Percentiles rank a stretch among this genome's conserved stretches.
Evolutionary conservation across 2,888 invertebrate species (phyloP).

Genomic region (Horisme vitalbata): DNA sequence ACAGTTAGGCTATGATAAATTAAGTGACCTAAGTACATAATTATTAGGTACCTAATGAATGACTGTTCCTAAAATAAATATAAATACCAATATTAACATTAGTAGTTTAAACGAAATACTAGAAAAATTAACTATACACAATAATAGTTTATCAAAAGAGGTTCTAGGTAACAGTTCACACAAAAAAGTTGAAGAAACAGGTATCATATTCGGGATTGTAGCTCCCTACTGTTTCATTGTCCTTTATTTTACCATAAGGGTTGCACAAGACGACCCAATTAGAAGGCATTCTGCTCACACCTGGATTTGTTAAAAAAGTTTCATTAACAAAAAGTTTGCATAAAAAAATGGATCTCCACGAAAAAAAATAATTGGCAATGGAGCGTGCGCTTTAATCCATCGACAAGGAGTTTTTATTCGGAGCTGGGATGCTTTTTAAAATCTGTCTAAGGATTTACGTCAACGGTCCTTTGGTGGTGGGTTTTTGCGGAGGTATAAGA

Average conservation of each 20-base stretch:
- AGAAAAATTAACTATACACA: no score
- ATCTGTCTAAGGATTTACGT: conserved; percentile 41
- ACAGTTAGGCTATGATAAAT: no score
- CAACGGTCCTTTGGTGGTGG: conserved; percentile 52
- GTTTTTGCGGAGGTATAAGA: conserved; percentile 39
- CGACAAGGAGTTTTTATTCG: conserved; percentile 42
- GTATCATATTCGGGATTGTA: conserved; percentile 18
- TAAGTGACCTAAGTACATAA: no score
- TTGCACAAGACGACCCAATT: conserved; percentile 62
- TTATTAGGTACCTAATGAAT: no score
- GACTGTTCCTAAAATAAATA: no score
- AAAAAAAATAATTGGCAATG: conserved; percentile 75
- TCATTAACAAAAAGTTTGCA: conserved; percentile 25
- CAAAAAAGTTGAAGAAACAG: conserved; percentile 5
- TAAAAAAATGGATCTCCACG: conserved; percentile 45
- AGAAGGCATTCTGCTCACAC: conserved; percentile 66
- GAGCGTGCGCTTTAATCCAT: conserved; percentile 71
- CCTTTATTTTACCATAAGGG: conserved; percentile 41
- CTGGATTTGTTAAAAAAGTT: conserved; percentile 54
- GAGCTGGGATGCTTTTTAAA: conserved; percentile 31
- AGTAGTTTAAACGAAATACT: no score
- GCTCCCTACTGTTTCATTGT: conserved; percentile 45
- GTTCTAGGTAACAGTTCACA: no score
- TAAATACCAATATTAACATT: no score
- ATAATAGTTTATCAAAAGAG: no score